Base-by-base conservation (phyloP, 2,888 invertebrate genomes). In the Meiosimyza decipiens region DNA sequence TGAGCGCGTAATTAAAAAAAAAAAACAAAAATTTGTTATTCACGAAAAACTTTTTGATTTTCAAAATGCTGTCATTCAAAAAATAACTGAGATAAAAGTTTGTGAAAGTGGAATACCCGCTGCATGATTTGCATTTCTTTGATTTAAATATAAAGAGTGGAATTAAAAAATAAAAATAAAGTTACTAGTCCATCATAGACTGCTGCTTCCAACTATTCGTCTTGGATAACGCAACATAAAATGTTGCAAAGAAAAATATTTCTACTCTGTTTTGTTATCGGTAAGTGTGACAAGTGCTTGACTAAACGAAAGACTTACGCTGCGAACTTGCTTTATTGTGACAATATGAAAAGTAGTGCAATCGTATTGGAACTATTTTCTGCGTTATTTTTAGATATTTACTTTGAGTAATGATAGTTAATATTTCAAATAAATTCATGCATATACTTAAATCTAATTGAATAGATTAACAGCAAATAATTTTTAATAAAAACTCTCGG, bases 171-270 rank as follows among this genome's bases (percentile, higher is more conserved):
- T 33, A 62, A 57, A 62, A 47, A 13, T 33, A 62, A 62, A 15
- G 33, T 33, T 57, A 28, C n/a, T 62, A 62, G 16, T 62, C 40
- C 40, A 15, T 40, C 28, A 62, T 16, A 40, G 33, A n/a, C 22
- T 63, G 3, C 4, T 40, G 1, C 40, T 40, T 40, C 40, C 40
- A 40, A 40, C 40, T 40, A 9, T 40, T 40, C 9, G 6, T 18
- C n/a, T n/a, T 51, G 51, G 50, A 51, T 22, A 40, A 40, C 4
- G 40, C 40, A 40, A 40, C 40, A 7, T 40, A 57, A 22, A 70
- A 70, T 51, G 70, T 18, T 71, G 64, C 68, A 71, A 64, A 28
- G 55, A 22, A 71, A 65, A 18, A 50, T 75, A 18, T 60, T 75
- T 51, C 33, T 71, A 6, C 63, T 69, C 12, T 69, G 54, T 50